These are phyloP conservation scores for Chrosomus eos DNA, from an alignment of 2,797 vertebrate genomes.

Conservation along the genomic window DNA sequence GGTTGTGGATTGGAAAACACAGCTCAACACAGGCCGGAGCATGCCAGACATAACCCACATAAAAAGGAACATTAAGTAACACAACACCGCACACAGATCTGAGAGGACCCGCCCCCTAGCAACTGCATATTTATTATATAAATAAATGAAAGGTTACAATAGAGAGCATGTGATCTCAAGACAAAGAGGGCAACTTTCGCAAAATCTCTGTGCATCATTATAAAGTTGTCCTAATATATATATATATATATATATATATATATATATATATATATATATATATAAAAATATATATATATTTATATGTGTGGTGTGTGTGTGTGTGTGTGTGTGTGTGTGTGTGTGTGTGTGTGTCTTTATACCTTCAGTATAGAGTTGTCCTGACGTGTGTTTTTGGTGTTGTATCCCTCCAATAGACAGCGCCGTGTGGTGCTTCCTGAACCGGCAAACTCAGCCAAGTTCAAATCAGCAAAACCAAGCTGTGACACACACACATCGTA, in stretches of 20 bases:
- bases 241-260: too few species aligned
- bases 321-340: background rate
- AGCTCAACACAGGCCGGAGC: conserved; percentile 26
- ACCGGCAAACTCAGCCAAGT: conserved; percentile 96
- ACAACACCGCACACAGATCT: conserved; percentile 23
- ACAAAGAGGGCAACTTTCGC: background rate
- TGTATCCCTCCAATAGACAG: conserved; percentile 95
- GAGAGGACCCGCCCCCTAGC: conserved; percentile 1
- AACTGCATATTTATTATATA: conserved; percentile 23
- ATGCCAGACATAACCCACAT: conserved; percentile 10
- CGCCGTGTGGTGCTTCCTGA: conserved; percentile 90
- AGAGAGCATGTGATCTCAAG: background rate
- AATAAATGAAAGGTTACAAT: background rate
- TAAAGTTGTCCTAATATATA: background rate
- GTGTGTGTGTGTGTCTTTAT: conserved; percentile 38
- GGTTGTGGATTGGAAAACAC: conserved; percentile 10
- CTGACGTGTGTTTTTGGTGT: conserved; percentile 96
- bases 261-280: too few species aligned
- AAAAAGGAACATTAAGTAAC: conserved; percentile 19
- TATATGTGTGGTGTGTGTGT: too few species aligned
- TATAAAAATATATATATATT: too few species aligned
- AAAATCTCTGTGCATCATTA: background rate
- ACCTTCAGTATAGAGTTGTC: conserved; percentile 99
- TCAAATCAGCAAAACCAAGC: conserved; percentile 97
- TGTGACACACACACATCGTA: conserved; percentile 61